Base-by-base conservation (phyloP, 2,797 vertebrate species). In the Tinamus major region DNA sequence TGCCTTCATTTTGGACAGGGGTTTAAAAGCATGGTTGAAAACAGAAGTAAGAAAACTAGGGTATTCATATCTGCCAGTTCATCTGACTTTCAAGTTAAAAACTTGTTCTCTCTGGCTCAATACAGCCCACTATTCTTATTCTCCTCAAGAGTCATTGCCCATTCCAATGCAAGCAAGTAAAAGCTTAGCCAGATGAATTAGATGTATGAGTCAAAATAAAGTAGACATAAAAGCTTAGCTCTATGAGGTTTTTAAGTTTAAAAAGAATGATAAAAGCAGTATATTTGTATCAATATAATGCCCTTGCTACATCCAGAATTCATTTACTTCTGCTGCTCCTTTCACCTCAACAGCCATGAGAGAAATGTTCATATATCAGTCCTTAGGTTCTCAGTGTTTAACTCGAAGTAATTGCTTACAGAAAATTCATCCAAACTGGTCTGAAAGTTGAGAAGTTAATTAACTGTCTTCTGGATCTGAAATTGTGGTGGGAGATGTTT, bases 401-500 rank as follows among this genome's bases (percentile, higher is more conserved):
- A 76, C 17, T 67, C 12, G 3, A 16, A 74, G 27, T 72, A 76
- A 67, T 79, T 72, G 39, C 46, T 78, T 79, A 19, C 10, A 87
- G 72, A 56, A 87, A 41, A 69, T 13, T 44, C 72, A 85, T 35
- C 62, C 90, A 46, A 81, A 76, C 63, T 90, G 79, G 17, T 37
- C 51, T 91, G 74, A 79, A 84, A 91, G 74, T 83, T 83, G 62
- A 79, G 78, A 92, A 83, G 81, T 31, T 92, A 93, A 87, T 96
- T 85, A 87, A 72, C 46, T 80, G 37, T 75, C 77, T 92, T 78
- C 56, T 95, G 87, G 92, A 89, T 92, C 61, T 94, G 59, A 84
- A 95, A 53, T 89, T 76, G 42, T 89, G 63, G 74, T 86, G 67
- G 85, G 53, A 83, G 79, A 61, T 95, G 82, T 96, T 96, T 94